A percentile compares a stretch with the other conserved stretches of the same genome.
Evolutionary conservation across 1,140 invertebrate genomes (phyloP).

Genomic region (Heliconius congener): DNA sequence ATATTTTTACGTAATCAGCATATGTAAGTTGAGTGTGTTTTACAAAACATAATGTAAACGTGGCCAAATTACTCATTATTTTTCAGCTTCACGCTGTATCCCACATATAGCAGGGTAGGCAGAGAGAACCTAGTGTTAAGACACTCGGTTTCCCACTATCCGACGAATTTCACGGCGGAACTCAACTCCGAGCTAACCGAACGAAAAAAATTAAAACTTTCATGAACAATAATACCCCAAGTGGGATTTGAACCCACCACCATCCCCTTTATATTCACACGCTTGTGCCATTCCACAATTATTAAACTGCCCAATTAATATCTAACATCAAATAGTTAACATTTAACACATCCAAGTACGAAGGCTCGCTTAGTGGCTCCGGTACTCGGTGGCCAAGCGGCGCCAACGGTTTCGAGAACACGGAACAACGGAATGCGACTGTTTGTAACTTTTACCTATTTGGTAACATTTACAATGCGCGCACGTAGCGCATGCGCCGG

Average conservation of each 20-base stretch:
- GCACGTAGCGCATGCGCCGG: constrained; percentile 56
- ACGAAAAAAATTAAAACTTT: too few species aligned
- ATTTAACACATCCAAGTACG: constrained; percentile 33
- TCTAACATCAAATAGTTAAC: not conserved
- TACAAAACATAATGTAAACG: not conserved
- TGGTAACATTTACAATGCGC: constrained; percentile 73
- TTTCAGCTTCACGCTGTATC: too few species aligned
- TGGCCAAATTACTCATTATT: not conserved
- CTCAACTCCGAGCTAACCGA: too few species aligned
- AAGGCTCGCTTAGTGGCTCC: constrained; percentile 36
- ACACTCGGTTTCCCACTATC: too few species aligned
- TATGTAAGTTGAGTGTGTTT: not conserved
- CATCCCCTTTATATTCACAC: too few species aligned
- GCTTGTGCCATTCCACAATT: too few species aligned
- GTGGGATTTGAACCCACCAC: too few species aligned
- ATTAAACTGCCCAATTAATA: not conserved
- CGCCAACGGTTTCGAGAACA: constrained; percentile 69
- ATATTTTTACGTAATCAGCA: constrained; percentile 9
- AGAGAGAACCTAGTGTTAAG: too few species aligned
- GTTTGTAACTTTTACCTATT: constrained; percentile 80
- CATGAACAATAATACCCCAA: too few species aligned
- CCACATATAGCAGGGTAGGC: too few species aligned
- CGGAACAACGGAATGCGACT: constrained; percentile 62
- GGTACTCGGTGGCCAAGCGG: constrained; percentile 43
- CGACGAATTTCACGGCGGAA: too few species aligned